Conservation (phyloP, 2,113 vertebrate genomes). For the Malurus alboscapulatus region DNA sequence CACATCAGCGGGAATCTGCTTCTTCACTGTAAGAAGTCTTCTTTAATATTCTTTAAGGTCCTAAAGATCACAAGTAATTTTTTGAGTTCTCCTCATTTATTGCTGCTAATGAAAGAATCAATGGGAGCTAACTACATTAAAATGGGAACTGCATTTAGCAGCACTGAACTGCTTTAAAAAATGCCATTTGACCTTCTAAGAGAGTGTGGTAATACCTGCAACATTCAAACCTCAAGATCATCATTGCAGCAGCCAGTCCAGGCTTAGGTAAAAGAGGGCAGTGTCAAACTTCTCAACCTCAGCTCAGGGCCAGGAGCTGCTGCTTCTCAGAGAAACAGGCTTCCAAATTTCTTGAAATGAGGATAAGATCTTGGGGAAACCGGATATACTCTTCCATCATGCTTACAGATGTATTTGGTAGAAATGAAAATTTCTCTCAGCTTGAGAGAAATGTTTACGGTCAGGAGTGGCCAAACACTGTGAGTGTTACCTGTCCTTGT, state of each 20-base stretch:
- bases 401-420: neutral
- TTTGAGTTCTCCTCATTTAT: neutral
- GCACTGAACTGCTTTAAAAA: neutral
- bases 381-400: neutral
- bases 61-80: neutral
- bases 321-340: neutral
- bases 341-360: neutral
- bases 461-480: neutral
- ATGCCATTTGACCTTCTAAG: neutral
- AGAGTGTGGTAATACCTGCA: neutral
- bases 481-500: neutral
- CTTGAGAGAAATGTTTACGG: neutral
- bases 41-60: neutral
- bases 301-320: neutral
- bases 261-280: neutral
- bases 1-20: neutral
- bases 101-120: neutral
- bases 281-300: neutral
- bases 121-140: neutral
- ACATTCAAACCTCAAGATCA: neutral
- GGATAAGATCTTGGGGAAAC: neutral
- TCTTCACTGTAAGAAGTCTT: neutral
- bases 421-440: neutral
- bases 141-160: neutral
- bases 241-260: neutral